Percentiles rank a stretch among this genome's conserved stretches.
phyloP scores from a whole-genome alignment of 1,140 invertebrate genomes.

The Drosophila pseudoananassae region DNA sequence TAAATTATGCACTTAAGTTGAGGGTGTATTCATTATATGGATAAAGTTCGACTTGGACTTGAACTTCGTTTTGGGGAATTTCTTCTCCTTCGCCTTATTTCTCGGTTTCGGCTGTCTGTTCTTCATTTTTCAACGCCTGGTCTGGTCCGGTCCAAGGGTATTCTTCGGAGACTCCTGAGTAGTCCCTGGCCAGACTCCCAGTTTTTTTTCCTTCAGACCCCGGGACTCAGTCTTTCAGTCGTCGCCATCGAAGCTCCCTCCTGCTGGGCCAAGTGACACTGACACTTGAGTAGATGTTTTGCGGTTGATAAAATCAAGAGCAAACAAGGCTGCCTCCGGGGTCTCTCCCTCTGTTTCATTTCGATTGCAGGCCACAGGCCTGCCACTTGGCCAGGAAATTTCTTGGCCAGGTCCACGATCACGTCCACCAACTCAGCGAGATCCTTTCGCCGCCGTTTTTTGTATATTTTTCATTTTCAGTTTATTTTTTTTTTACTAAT shows the following conservation, averaged over 20 bases:
- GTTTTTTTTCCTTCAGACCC: neutral
- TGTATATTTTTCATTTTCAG: conserved; percentile 15
- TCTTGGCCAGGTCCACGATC: conserved; percentile 24
- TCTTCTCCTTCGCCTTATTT: conserved; percentile 47
- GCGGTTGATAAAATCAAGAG: conserved; percentile 83
- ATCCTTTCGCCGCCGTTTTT: conserved; percentile 77
- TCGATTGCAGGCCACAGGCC: conserved; percentile 27
- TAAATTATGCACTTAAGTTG: conserved; percentile 83
- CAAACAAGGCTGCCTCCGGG: conserved; percentile 62
- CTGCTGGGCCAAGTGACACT: conserved; percentile 80
- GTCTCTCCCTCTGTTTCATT: conserved; percentile 26
- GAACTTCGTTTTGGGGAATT: conserved; percentile 54
- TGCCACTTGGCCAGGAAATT: neutral
- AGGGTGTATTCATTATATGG: conserved; percentile 80
- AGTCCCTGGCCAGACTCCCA: neutral
- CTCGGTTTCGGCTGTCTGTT: conserved; percentile 61
- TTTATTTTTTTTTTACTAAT: conserved; percentile 62
- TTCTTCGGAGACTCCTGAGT: neutral
- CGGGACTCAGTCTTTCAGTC: conserved; percentile 14
- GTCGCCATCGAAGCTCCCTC: conserved; percentile 58
- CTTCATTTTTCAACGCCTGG: conserved; percentile 80
- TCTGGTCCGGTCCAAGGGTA: conserved; percentile 50
- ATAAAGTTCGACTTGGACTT: conserved; percentile 70
- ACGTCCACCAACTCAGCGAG: conserved; percentile 59
- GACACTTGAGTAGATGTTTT: conserved; percentile 83